A percentile compares a stretch with the other conserved stretches of the same genome.
These are phyloP conservation scores for rat (Rattus norvegicus) DNA, from an alignment of 2,113 vertebrate species.

Conservation along the genomic window GRCr8 NC_086031.1:32794001-32794500, in stretches of 20 bases:
- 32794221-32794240: neutral
- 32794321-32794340: neutral
- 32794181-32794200: neutral
- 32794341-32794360: neutral
- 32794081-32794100: too few species aligned
- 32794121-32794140: neutral
- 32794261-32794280: too few species aligned
- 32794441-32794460: neutral
- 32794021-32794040: neutral
- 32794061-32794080: neutral
- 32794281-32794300: neutral
- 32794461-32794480: neutral
- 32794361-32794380: neutral
- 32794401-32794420: neutral
- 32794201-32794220: neutral
- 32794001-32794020: too few species aligned
- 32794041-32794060: neutral
- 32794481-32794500: neutral
- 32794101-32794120: neutral
- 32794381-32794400: neutral
- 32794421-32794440: neutral
- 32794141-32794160: neutral
- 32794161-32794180: neutral
- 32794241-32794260: neutral
- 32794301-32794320: neutral